Base-by-base conservation (phyloP, 1,140 invertebrate species). In the Zeugodacus cucurbitae region DNA sequence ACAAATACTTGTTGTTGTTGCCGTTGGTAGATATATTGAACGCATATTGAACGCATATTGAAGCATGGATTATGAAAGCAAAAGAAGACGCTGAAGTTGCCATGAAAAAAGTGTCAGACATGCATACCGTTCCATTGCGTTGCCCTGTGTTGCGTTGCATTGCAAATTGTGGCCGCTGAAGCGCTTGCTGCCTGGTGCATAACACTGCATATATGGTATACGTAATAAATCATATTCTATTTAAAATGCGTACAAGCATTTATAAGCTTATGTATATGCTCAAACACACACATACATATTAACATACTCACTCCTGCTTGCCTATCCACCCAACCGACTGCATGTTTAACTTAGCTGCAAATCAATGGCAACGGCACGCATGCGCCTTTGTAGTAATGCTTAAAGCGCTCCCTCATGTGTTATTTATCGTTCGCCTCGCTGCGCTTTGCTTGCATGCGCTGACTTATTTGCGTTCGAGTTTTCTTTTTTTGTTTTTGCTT, bases 11-110 rank as follows among this genome's bases (percentile, higher is more conserved):
- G 67, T 74, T 74, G 32, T 20, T 22, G 22, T 32, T 41, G 37
- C 8, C 34, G 32, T 29, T 17, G 26, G 64, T 1, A 8, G n/a
- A n/a, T n/a, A n/a, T n/a, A n/a, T 67, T 62, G 37, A 20, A 1
- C 14, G 8, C 41, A n/a, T n/a, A 74, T 10, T 7, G 37, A 3
- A 20, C 26, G 70, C 14, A 41, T 17, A 41, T 74, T 22, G 34
- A 29, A 22, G 34, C 74, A 82, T 26, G 74, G n/a, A 48, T 82
- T 82, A 82, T 82, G 74, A 82, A 82, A 82, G 74, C 44, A 48
- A 48, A 48, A 82, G 44, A 8, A 82, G 74, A 54, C 48, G 14
- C 48, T 29, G n/a, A 29, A 48, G n/a, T 26, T 48, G 67, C 14
- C n/a, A 74, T 6, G 4, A 82, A 82, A 82, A 48, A 48, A 82